phyloP scores from a whole-genome alignment of 2,113 vertebrate genomes.

The Cygnus atratus region DNA sequence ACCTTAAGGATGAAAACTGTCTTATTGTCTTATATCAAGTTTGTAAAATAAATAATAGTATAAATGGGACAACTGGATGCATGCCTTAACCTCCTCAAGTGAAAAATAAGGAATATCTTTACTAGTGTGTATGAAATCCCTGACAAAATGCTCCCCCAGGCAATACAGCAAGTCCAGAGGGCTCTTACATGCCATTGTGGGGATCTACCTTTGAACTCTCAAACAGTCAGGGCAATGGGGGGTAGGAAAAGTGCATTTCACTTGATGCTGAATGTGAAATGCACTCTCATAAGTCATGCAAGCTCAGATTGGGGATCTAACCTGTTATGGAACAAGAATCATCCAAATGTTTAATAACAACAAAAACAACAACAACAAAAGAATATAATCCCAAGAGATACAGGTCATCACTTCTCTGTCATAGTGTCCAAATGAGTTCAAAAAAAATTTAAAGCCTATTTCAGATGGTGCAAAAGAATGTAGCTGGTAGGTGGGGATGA shows the following conservation, averaged over 20 bases:
- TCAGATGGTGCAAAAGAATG: neutral
- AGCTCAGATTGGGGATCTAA: neutral
- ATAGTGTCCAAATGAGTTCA: neutral
- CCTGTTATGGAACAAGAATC: neutral
- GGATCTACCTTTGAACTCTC: conserved; percentile 1
- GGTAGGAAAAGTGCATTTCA: neutral
- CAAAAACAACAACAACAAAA: neutral
- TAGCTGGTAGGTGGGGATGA: neutral
- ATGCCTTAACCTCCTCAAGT: conserved; percentile 14
- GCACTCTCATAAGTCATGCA: neutral
- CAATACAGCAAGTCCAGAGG: neutral
- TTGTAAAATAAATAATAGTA: neutral
- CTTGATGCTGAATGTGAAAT: neutral
- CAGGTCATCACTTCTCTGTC: neutral
- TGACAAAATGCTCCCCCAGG: neutral
- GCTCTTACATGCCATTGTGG: neutral
- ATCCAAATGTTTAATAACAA: neutral
- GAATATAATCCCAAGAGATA: neutral
- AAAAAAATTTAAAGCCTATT: neutral
- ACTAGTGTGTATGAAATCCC: conserved; percentile 39
- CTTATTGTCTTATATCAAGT: neutral
- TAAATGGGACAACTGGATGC: neutral
- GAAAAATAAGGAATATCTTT: conserved; percentile 44
- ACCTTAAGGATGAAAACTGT: neutral
- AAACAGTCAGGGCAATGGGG: neutral